Evolutionary conservation across 2,113 vertebrate species (phyloP), one percentile per base, ranked within the genome.

Genomic region (Cheirogaleus medius): DNA sequence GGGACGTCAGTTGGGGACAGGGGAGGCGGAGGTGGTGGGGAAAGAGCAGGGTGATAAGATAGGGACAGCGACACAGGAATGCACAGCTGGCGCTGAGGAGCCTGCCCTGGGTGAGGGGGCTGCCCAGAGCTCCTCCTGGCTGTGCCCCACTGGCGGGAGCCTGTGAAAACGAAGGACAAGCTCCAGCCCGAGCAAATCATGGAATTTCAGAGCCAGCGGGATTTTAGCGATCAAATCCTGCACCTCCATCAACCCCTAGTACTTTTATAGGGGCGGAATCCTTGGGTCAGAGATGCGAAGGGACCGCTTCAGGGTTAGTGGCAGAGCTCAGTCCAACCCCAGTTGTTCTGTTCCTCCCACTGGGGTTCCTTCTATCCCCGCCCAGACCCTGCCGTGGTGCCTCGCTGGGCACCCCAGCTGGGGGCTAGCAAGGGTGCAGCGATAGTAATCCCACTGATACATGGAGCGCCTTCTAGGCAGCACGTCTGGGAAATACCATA

Each of bases 11-110:
- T 0, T 93, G 80, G 97, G 97, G 95, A 97, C 96, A 87, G 76
- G 84, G 89, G 71, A 84, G 76, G 96, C 2, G 34, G 97, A 96
- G 95, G 95, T 90, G 93, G 92, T 68, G 27, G 91, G 84, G 84
- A 81, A 94, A 87, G 93, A 87, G 68, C 58, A 68, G 83, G 74
- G 42, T 68, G 97, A 98, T 97, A 97, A 97, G 96, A 97, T 97
- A 97, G 64, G 71, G 87, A 13, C 78, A 17, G 68, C 5, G 32
- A 91, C 91, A n/a, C 52, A 92, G 96, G 98, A 97, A 97, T 95
- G 94, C 73, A 66, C 87, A 76, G 73, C 95, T 86, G 85, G 87
- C 44, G 37, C 52, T 82, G 84, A 32, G 27, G 56, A n/a, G 63
- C 27, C 25, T 11, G 39, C 44, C 23, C 18, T 39, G 56, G 54